Evolutionary conservation across 23 tunicate genomes (phyloP).

Genomic region (Halocynthia roretzi): DNA sequence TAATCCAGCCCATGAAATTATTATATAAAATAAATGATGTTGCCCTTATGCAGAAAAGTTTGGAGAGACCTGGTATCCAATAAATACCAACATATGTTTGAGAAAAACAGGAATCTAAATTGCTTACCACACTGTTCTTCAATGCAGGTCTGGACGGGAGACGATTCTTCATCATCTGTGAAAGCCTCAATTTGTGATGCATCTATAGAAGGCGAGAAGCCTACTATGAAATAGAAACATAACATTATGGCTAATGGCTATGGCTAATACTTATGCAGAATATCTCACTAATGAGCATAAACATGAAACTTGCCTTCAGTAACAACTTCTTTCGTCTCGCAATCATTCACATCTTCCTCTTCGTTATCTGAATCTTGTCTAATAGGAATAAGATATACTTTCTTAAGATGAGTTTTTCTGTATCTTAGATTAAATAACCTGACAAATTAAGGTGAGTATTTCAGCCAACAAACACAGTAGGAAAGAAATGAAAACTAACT

Average conservation of each 20-base stretch:
- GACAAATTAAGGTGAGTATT: conserved; percentile 24
- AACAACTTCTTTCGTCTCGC: not conserved
- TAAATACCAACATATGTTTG: too few species aligned
- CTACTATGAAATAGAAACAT: conserved; percentile 8
- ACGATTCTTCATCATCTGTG: conserved; percentile 45
- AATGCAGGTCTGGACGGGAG: not conserved
- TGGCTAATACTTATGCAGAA: too few species aligned
- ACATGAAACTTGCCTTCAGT: not conserved
- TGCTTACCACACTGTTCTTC: conserved; percentile 4
- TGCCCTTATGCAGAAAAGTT: too few species aligned
- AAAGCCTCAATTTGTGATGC: conserved; percentile 70
- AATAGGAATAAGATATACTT: not conserved
- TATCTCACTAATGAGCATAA: not conserved
- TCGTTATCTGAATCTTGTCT: not conserved
- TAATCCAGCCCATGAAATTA: too few species aligned
- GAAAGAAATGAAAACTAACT: not conserved
- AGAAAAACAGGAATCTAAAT: not conserved
- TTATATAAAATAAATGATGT: too few species aligned
- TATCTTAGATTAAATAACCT: not conserved
- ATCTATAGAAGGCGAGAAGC: conserved; percentile 56
- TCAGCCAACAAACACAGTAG: not conserved
- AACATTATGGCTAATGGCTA: not conserved
- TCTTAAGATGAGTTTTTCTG: too few species aligned
- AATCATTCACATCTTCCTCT: not conserved
- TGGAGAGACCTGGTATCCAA: too few species aligned